phyloP scores from a whole-genome alignment of 2,113 vertebrate species.

The Picathartes gymnocephalus region DNA sequence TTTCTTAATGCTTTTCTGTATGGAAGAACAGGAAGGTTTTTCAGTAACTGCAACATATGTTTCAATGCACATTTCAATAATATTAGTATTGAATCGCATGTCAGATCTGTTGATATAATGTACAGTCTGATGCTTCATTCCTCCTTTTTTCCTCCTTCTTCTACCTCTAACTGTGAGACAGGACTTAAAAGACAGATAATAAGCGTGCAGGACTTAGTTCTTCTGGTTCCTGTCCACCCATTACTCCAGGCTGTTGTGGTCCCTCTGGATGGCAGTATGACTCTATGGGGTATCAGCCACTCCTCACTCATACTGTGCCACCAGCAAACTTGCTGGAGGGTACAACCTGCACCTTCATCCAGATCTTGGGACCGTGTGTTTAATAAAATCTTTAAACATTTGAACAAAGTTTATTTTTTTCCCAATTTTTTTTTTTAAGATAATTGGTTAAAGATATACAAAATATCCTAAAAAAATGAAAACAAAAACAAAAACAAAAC shows the following conservation, averaged over 20 bases:
- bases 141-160: neutral
- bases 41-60: constrained; percentile 5
- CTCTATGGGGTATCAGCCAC: no score
- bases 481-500: no score
- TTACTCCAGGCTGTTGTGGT: neutral
- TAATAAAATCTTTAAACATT: neutral
- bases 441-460: neutral
- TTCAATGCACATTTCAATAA: constrained; percentile 25
- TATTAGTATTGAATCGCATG: neutral
- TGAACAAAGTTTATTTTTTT: neutral
- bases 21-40: neutral
- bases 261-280: neutral
- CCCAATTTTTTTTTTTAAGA: neutral
- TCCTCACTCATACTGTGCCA: neutral
- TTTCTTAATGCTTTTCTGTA: neutral
- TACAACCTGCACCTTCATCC: neutral
- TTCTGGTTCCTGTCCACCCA: neutral
- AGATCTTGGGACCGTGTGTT: neutral
- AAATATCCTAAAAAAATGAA: neutral
- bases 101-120: neutral
- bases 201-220: neutral
- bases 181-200: neutral
- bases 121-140: neutral
- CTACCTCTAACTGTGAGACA: neutral
- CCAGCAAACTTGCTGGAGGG: neutral